Evolutionary conservation across 2,888 invertebrate genomes (phyloP).

Genomic region (Dendrolimus houi): DNA sequence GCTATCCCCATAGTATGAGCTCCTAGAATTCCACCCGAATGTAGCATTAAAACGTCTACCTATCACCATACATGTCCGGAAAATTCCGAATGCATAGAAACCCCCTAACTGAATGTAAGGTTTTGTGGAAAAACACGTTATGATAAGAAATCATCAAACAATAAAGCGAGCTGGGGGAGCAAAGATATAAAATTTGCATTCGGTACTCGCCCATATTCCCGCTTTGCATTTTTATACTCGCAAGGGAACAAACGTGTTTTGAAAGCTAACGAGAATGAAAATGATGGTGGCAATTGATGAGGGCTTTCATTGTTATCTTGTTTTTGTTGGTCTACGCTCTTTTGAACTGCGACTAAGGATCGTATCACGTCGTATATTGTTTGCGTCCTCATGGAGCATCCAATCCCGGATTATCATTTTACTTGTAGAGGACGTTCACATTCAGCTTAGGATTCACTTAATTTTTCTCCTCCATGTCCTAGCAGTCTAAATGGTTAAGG

Average conservation of each 20-base stretch:
- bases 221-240: conserved; percentile 47
- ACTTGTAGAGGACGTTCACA: background rate
- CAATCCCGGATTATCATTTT: background rate
- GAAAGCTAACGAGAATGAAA: conserved; percentile 39
- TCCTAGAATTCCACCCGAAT: too few relatives aligned
- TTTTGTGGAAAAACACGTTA: too few relatives aligned
- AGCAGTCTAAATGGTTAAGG: too few relatives aligned
- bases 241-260: conserved; percentile 40
- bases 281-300: conserved; percentile 24
- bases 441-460: background rate
- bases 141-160: conserved; percentile 8
- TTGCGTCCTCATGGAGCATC: background rate
- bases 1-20: too few relatives aligned
- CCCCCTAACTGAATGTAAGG: too few relatives aligned
- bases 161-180: conserved; percentile 16
- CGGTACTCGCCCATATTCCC: conserved; percentile 31
- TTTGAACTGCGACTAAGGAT: background rate
- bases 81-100: too few relatives aligned
- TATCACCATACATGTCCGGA: too few relatives aligned
- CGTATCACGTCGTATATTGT: background rate
- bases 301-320: conserved; percentile 6
- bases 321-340: background rate
- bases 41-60: too few relatives aligned
- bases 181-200: conserved; percentile 47
- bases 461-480: too few relatives aligned